phyloP scores from a whole-genome alignment of 2,888 invertebrate species.

The Dasypogon diadema region DNA sequence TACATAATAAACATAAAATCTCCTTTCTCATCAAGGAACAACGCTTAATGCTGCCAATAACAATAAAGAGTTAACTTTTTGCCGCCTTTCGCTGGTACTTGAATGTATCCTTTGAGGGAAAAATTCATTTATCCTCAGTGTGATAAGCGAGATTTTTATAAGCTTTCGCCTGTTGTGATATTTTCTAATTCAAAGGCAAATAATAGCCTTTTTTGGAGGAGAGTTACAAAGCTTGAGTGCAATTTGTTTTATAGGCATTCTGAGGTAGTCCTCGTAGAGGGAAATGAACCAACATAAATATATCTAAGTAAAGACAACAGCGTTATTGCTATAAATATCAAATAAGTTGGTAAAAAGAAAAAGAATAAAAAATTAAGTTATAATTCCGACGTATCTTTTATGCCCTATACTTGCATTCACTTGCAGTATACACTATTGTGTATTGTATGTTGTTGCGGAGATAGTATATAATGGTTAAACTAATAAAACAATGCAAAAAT shows the following conservation, averaged over 20 bases:
- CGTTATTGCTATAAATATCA: too few relatives aligned
- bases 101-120: slow-evolving; percentile 32
- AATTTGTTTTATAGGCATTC: not conserved
- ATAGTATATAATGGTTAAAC: too few relatives aligned
- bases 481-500: too few relatives aligned
- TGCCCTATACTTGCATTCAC: too few relatives aligned
- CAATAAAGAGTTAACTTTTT: slow-evolving; percentile 38
- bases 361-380: too few relatives aligned
- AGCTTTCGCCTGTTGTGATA: not conserved
- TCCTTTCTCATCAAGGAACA: slow-evolving; percentile 21
- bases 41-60: slow-evolving; percentile 26
- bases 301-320: too few relatives aligned
- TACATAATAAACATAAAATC: slow-evolving; percentile 36
- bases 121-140: slow-evolving; percentile 21
- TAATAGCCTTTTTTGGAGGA: not conserved
- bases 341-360: too few relatives aligned
- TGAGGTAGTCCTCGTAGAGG: too few relatives aligned
- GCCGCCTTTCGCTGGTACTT: not conserved
- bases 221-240: not conserved
- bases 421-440: too few relatives aligned
- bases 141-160: not conserved
- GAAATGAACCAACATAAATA: too few relatives aligned
- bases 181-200: not conserved
- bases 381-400: too few relatives aligned
- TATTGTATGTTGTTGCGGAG: too few relatives aligned